Evolutionary conservation across 1,140 invertebrate genomes (phyloP), one percentile per base, ranked within the genome.

Genomic region (Bilobella aurantiaca): DNA sequence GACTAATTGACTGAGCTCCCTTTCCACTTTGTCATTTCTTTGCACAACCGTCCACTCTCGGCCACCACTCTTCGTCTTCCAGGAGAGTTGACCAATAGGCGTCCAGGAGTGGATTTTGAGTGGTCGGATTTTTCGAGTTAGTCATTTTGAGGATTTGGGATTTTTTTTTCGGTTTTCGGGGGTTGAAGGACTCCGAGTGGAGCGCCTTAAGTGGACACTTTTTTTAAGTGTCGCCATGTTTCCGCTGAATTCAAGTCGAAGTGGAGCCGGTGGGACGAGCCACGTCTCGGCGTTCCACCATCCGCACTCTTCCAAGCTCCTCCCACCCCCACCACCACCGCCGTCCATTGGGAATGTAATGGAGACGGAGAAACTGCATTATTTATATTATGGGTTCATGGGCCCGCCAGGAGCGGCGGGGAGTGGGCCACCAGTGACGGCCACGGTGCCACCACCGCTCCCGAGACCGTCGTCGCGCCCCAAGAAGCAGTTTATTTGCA

Each of bases 401-500:
- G 21, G 49, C 21, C 49, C 49, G 21, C 23, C 49, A 12, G 49
- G 49, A 23, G 21, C 14, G 14, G 49, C 8, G 14, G 34, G 34
- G 8, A 42, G 34, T 42, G 18, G 8, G 14, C 21, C 49, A 53
- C 8, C 12, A 53, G 49, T 23, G 8, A 23, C 49, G 5, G 49
- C 3, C 14, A 16, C 8, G 5, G 25, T 53, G 5, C 49, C 49
- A 5, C 49, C 14, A 23, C 12, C 14, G 8, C 8, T 59, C 18
- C 59, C 59, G 28, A 12, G n/a, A 28, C 47, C 75, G 25, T 67
- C 74, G 58, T 76, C 80, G 63, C 75, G 86, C 62, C 82, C 84
- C 21, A 81, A 82, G 71, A 84, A 87, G 73, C 81, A 89, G 74
- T 89, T 88, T 77, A 85, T 87, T 64, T 99, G 96, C 82, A 91